Evolutionary conservation across 2,888 invertebrate species (phyloP), one percentile per base, ranked within the genome.

Genomic region (Beris morrisii): DNA sequence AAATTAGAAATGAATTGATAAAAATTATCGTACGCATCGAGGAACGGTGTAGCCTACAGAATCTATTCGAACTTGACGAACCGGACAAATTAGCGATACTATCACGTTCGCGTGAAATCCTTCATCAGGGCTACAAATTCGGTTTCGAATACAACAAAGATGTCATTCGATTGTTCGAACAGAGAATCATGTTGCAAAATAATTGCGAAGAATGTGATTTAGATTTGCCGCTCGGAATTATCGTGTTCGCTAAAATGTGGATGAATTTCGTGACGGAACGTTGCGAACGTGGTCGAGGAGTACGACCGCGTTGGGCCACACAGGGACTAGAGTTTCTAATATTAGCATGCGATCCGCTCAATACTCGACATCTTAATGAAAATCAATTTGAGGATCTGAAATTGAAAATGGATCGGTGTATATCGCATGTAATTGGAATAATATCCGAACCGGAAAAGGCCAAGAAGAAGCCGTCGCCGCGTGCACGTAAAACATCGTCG

Each of bases 321-420:
- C 93, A 93, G 76, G 95, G 95, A 0, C 77, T 95, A 63, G 95
- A 95, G 75, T 95, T 93, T 78, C 83, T 96, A 1, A 88, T 91
- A 79, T 84, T 89, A 50, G 91, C 92, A 0, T 93, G 92, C 75
- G 93, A 95, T 75, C 93, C 94, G 0, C 85, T 88, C 71, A 89
- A 93, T 73, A 91, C 94, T 0, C 86, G 86, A 71, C 87, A 88
- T 76, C 82, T 95, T 53, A 85, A 86, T 22, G 91, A 93, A 50
- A 83, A 84, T 30, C 90, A 93, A 74, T 95, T 95, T 77, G 89
- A 92, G 79, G 82, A 87, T 71, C 78, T 95, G 68, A 93, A 93
- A 76, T 83, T 83, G 48, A 84, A 85, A 70, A 92, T 94, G 86
- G 92, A 92, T 79, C 85, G 86, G n/a, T 94, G 93, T 74, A 90